These are phyloP conservation scores for Myripristis jacobus DNA, from an alignment of 2,797 vertebrate genomes.

Conservation along the genomic window DNA sequence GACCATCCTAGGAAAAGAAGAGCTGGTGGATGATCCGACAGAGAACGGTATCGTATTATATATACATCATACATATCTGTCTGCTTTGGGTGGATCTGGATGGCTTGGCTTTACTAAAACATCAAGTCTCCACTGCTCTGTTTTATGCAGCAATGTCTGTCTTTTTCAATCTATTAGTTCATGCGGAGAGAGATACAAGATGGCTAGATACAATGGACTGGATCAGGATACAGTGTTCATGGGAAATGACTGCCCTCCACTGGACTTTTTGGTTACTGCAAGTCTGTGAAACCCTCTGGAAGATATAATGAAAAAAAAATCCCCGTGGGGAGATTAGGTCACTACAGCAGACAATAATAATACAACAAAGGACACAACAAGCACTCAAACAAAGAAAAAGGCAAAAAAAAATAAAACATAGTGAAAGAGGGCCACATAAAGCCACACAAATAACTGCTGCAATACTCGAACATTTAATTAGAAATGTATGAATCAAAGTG, in stretches of 20 bases:
- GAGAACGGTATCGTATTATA: slow-evolving; percentile 66
- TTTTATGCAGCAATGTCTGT: slow-evolving; percentile 26
- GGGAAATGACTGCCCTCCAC: slow-evolving; percentile 56
- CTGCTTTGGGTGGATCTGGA: slow-evolving; percentile 20
- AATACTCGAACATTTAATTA: too few species aligned
- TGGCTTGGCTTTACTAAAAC: slow-evolving; percentile 23
- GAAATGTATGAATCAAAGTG: too few species aligned
- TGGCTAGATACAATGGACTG: slow-evolving; percentile 1
- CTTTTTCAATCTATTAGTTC: too few species aligned
- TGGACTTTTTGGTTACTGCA: slow-evolving; percentile 52
- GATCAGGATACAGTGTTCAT: neutral
- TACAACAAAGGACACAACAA: neutral
- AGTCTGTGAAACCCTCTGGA: neutral
- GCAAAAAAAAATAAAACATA: neutral
- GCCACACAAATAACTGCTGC: too few species aligned
- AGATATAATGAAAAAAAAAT: neutral
- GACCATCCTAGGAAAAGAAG: slow-evolving; percentile 63
- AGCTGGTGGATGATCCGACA: slow-evolving; percentile 69
- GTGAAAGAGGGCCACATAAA: neutral
- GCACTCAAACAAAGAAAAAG: neutral
- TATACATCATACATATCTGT: slow-evolving; percentile 20
- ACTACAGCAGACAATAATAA: neutral
- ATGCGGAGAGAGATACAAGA: neutral
- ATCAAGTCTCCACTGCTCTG: slow-evolving; percentile 8
- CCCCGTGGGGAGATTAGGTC: neutral